Conservation (phyloP, 2,113 vertebrate species). For the Meles meles region DNA sequence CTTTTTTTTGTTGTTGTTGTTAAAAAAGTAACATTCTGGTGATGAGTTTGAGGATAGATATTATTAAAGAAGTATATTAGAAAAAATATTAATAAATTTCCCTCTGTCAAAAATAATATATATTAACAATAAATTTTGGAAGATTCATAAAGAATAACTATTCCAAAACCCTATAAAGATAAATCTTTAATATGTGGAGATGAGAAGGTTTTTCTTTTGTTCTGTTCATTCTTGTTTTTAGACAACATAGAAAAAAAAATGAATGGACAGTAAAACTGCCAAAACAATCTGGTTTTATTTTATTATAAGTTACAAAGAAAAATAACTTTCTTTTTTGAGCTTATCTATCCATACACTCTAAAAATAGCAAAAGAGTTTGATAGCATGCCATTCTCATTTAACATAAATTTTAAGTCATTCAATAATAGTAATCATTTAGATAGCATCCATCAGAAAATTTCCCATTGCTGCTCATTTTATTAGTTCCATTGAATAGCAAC, state of each 20-base stretch:
- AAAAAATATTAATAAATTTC: not conserved
- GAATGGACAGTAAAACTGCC: not conserved
- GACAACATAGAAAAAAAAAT: not conserved
- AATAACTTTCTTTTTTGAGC: not conserved
- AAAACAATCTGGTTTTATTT: constrained; percentile 29
- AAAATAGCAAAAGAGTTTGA: not conserved
- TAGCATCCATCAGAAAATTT: constrained; percentile 44
- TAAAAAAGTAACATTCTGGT: not conserved
- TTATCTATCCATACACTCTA: constrained; percentile 27
- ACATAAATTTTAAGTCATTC: constrained; percentile 28
- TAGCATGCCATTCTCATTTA: not conserved
- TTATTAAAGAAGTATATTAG: not conserved
- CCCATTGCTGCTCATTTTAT: constrained; percentile 36
- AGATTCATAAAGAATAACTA: not conserved
- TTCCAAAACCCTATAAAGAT: not conserved
- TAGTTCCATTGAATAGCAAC: constrained; percentile 30
- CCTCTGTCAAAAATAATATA: not conserved
- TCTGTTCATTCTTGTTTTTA: not conserved
- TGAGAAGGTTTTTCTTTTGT: not conserved
- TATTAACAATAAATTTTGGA: not conserved
- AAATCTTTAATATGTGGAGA: not conserved
- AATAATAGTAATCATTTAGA: constrained; percentile 20
- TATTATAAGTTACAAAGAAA: constrained; percentile 24
- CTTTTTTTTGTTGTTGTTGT: not conserved
- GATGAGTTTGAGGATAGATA: not conserved